These are phyloP conservation scores for Melitaea athalia DNA, from an alignment of 2,888 invertebrate genomes.

Conservation along the genomic window DNA sequence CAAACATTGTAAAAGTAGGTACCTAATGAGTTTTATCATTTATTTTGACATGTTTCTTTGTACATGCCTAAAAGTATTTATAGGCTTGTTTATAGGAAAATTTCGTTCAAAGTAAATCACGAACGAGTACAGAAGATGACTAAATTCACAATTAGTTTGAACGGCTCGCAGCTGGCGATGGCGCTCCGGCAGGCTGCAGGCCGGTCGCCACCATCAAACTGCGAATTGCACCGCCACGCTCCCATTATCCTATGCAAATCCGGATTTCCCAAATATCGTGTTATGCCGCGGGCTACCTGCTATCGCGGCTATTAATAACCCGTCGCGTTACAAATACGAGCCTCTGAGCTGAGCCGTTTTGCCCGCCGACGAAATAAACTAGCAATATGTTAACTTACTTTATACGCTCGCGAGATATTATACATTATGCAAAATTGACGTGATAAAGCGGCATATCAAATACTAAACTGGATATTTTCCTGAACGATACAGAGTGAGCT, in stretches of 20 bases:
- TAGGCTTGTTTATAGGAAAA: background rate
- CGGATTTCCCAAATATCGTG: conserved; percentile 78
- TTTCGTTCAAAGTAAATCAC: background rate
- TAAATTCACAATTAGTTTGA: conserved; percentile 12
- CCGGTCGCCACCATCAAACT: conserved; percentile 49
- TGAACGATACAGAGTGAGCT: conserved; percentile 36
- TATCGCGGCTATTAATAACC: conserved; percentile 79
- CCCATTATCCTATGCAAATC: conserved; percentile 80
- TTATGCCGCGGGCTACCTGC: conserved; percentile 72
- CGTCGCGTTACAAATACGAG: conserved; percentile 71
- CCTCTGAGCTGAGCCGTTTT: conserved; percentile 63
- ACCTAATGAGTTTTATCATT: background rate
- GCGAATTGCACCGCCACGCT: conserved; percentile 55
- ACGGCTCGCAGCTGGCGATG: conserved; percentile 12
- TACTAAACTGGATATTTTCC: conserved; percentile 40
- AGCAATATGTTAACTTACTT: conserved; percentile 63
- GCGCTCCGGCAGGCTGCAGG: conserved; percentile 6
- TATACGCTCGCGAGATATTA: conserved; percentile 43
- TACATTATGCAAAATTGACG: conserved; percentile 48
- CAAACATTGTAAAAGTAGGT: background rate
- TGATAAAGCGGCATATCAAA: conserved; percentile 44
- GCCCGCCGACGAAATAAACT: conserved; percentile 67
- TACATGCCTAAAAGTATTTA: too few species aligned
- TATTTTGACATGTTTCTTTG: too few species aligned
- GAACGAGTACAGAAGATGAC: background rate